phyloP scores from a whole-genome alignment of 1,140 invertebrate species.

The Cydia amplana region DNA sequence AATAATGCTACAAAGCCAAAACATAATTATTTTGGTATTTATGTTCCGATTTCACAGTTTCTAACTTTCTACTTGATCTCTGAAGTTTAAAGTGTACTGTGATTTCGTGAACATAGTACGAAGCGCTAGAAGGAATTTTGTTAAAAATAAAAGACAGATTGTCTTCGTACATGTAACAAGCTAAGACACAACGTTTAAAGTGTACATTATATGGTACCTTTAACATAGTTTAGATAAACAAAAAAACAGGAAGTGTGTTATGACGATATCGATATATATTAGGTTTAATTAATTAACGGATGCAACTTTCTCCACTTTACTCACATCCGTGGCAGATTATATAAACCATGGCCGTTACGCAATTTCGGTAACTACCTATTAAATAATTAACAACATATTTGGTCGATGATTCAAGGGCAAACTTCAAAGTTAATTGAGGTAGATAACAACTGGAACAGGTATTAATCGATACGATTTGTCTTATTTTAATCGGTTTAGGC shows the following conservation, averaged over 20 bases:
- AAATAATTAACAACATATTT: slow-evolving; percentile 21
- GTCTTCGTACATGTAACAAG: no score
- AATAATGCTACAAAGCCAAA: not conserved
- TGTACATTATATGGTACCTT: no score
- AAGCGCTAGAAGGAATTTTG: no score
- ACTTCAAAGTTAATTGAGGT: not conserved
- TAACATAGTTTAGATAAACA: no score
- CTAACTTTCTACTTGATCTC: no score
- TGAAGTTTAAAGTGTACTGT: no score
- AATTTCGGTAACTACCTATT: slow-evolving; percentile 6
- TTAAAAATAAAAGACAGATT: no score
- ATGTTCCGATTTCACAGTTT: no score
- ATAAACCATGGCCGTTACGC: not conserved
- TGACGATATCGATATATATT: not conserved
- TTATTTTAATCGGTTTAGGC: not conserved
- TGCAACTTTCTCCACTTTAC: not conserved
- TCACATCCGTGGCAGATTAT: not conserved
- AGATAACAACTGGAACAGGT: not conserved
- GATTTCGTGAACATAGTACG: no score
- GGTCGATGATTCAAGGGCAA: slow-evolving; percentile 16
- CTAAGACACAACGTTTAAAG: no score
- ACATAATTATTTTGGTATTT: not conserved
- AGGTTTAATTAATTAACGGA: slow-evolving; percentile 1
- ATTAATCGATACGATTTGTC: no score
- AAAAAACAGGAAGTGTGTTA: not conserved